Evolutionary conservation across 2,113 vertebrate genomes (phyloP).

Genomic region (Pluvianellus socialis): DNA sequence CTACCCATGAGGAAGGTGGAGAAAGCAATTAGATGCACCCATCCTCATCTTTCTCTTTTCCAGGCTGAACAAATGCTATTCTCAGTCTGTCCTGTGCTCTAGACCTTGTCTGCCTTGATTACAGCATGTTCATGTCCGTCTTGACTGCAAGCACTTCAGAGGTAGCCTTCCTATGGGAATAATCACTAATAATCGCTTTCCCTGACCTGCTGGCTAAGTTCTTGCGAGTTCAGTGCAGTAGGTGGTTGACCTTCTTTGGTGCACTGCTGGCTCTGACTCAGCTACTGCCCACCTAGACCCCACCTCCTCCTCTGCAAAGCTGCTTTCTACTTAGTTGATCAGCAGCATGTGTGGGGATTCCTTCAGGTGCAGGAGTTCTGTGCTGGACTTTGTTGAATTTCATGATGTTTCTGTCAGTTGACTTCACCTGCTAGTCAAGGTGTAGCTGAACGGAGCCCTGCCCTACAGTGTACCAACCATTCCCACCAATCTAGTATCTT

Average conservation of each 20-base stretch:
- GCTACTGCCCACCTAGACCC: background rate
- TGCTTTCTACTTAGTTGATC: background rate
- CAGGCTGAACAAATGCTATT: background rate
- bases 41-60: background rate
- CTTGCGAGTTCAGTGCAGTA: background rate
- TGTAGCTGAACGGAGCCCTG: background rate
- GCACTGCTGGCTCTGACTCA: background rate
- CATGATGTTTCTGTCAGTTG: background rate
- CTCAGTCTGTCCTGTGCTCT: background rate
- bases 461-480: background rate
- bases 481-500: background rate
- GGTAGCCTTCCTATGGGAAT: background rate
- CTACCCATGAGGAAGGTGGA: background rate
- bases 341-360: rapidly evolving
- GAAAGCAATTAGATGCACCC: background rate
- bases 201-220: background rate
- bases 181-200: background rate
- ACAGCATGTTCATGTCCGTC: background rate
- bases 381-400: background rate
- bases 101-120: background rate
- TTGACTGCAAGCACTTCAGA: background rate
- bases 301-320: background rate
- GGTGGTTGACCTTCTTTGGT: background rate
- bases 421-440: background rate
- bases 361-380: background rate